These are phyloP conservation scores for Natrix natrix DNA, from an alignment of 2,797 vertebrate genomes.

Conservation along the genomic window DNA sequence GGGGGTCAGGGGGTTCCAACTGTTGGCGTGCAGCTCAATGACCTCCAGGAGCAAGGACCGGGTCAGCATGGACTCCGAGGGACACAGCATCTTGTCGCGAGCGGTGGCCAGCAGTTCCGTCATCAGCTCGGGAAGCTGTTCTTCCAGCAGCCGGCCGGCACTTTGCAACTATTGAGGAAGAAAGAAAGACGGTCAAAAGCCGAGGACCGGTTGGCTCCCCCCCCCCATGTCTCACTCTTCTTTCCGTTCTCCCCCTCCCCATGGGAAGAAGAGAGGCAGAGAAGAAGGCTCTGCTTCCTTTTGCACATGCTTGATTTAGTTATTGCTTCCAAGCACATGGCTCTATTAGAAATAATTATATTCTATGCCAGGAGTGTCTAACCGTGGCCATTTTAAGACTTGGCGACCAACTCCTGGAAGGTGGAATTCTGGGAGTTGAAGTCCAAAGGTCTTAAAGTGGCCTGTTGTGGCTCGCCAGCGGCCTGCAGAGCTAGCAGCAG, in stretches of 20 bases:
- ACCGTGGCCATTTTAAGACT: neutral
- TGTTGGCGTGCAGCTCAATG: conserved; percentile 96
- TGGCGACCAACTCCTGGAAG: neutral
- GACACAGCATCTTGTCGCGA: conserved; percentile 97
- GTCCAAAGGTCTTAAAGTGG: neutral
- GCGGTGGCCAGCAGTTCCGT: conserved; percentile 87
- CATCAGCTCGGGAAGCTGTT: conserved; percentile 98
- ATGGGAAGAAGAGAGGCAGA: neutral
- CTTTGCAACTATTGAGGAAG: conserved; percentile 85
- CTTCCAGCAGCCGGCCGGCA: conserved; percentile 90
- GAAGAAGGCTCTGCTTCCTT: neutral
- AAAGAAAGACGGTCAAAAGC: conserved; percentile 31
- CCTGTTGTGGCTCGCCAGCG: too few species aligned
- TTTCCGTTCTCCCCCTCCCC: too few species aligned
- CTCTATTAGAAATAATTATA: neutral
- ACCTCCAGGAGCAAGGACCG: conserved; percentile 97
- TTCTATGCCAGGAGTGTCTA: neutral
- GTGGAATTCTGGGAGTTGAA: neutral
- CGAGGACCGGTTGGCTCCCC: neutral
- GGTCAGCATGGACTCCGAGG: conserved; percentile 91
- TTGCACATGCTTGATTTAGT: neutral
- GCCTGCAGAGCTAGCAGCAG: too few species aligned
- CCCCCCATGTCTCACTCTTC: neutral
- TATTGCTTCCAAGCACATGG: neutral
- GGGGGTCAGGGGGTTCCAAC: conserved; percentile 92